A percentile compares a stretch with the other conserved stretches of the same genome.
Conservation (phyloP, 2,797 vertebrate species). For the Amphiprion clarkii region DNA sequence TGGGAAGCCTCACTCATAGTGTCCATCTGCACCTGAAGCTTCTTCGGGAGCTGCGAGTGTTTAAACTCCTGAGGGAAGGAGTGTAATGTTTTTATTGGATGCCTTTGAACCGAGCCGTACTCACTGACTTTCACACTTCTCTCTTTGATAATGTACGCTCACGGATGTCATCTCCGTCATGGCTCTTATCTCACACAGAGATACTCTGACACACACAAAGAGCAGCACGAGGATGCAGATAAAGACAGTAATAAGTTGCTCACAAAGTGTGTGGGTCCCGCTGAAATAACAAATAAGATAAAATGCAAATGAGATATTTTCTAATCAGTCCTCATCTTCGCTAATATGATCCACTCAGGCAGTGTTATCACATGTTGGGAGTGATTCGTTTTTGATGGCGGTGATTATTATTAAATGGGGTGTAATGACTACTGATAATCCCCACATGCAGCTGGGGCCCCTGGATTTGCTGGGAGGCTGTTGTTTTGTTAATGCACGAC, state of each 20-base stretch:
- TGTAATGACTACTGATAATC: conserved; percentile 81
- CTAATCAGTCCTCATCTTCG: conserved; percentile 39
- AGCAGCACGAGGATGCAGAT: conserved; percentile 13
- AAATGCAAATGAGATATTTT: conserved; percentile 23
- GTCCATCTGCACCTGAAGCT: conserved; percentile 58
- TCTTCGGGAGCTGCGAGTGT: conserved; percentile 39
- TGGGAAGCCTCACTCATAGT: conserved; percentile 11
- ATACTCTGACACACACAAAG: neutral
- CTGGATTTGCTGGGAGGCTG: conserved; percentile 62
- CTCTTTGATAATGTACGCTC: conserved; percentile 11
- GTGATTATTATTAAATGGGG: conserved; percentile 82
- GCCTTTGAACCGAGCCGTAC: conserved; percentile 28
- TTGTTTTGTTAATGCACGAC: conserved; percentile 76
- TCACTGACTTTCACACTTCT: conserved; percentile 45
- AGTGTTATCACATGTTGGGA: conserved; percentile 61
- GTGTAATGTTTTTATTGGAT: conserved; percentile 63
- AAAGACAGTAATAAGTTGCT: conserved; percentile 26
- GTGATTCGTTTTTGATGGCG: conserved; percentile 72
- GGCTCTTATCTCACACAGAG: conserved; percentile 7
- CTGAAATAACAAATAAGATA: conserved; percentile 25
- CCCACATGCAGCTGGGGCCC: conserved; percentile 69
- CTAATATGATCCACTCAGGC: conserved; percentile 58
- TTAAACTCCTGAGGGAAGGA: conserved; percentile 45
- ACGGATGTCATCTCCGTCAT: conserved; percentile 24
- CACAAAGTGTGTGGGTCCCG: conserved; percentile 11